Percentiles rank a stretch among this genome's conserved stretches.
These are phyloP conservation scores for Melanotaenia trifasciata DNA, from an alignment of 2,797 vertebrate species.

Conservation along the genomic window DNA sequence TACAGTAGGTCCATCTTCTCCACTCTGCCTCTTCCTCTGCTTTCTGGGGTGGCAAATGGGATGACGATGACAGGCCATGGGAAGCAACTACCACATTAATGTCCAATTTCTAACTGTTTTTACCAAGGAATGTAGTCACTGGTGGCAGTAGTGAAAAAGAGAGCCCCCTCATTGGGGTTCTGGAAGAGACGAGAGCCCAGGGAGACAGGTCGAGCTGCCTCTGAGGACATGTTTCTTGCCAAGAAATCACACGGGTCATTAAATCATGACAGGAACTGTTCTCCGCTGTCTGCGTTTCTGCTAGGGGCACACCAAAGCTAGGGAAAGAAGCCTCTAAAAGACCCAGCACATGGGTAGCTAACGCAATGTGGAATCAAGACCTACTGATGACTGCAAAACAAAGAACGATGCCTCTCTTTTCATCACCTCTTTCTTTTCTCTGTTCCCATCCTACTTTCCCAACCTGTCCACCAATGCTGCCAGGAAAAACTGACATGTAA, in stretches of 20 bases:
- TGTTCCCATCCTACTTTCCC: conserved; percentile 21
- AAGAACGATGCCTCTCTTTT: conserved; percentile 31
- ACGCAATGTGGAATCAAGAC: conserved; percentile 10
- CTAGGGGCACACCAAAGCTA: conserved; percentile 60
- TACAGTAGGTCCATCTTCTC: not conserved
- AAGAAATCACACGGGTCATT: conserved; percentile 83
- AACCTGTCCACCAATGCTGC: conserved; percentile 36
- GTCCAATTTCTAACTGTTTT: conserved; percentile 52
- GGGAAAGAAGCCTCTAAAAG: conserved; percentile 42
- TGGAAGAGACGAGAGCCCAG: conserved; percentile 53
- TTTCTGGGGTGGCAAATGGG: conserved; percentile 38
- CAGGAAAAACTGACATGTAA: conserved; percentile 17
- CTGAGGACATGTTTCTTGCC: conserved; percentile 57
- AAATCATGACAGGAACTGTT: conserved; percentile 81
- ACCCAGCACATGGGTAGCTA: conserved; percentile 26
- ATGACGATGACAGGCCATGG: conserved; percentile 48
- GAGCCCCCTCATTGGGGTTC: conserved; percentile 32
- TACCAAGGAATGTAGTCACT: conserved; percentile 70
- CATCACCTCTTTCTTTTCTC: conserved; percentile 10
- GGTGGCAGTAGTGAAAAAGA: conserved; percentile 39
- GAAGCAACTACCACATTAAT: conserved; percentile 64
- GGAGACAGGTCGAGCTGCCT: conserved; percentile 67
- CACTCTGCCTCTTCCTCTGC: conserved; percentile 35
- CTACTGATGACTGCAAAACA: conserved; percentile 45
- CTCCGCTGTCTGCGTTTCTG: conserved; percentile 79